These are phyloP conservation scores for Drosophila fungiperda DNA, from an alignment of 2,888 invertebrate genomes.

Conservation along the genomic window DNA sequence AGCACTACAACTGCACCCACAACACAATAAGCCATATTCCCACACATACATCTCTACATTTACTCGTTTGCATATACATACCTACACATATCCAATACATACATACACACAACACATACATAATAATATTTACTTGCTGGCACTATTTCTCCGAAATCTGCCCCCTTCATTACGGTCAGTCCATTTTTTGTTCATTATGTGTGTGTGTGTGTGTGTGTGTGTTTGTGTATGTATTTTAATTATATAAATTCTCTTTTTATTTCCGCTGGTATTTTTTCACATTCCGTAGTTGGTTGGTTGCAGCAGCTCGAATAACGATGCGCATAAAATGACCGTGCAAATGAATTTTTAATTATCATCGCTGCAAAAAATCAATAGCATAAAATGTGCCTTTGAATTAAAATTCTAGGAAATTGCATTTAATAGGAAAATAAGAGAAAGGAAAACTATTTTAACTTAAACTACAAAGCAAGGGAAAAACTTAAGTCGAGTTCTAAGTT, in stretches of 20 bases:
- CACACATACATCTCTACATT: neutral
- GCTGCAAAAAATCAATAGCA: constrained; percentile 64
- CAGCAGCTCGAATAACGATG: constrained; percentile 32
- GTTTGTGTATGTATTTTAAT: constrained; percentile 61
- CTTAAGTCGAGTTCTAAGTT: neutral
- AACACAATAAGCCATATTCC: constrained; percentile 13
- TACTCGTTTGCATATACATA: constrained; percentile 9
- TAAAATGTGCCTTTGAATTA: constrained; percentile 50
- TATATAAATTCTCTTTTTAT: constrained; percentile 66
- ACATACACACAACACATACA: constrained; percentile 7
- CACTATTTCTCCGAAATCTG: constrained; percentile 11
- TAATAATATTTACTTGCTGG: constrained; percentile 9
- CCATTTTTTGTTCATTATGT: constrained; percentile 1
- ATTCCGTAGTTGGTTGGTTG: constrained; percentile 47
- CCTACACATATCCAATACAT: neutral
- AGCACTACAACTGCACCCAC: constrained; percentile 18
- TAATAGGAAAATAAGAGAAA: constrained; percentile 18
- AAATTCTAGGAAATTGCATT: constrained; percentile 33
- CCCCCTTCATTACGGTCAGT: constrained; percentile 7
- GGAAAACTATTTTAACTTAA: neutral
- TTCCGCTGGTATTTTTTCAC: constrained; percentile 42
- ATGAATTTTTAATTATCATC: constrained; percentile 78
- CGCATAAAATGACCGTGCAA: constrained; percentile 59
- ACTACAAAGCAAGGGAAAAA: neutral
- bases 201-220: constrained; percentile 1